phyloP scores from a whole-genome alignment of 2,888 invertebrate genomes.

The Petrophora chlorosata region DNA sequence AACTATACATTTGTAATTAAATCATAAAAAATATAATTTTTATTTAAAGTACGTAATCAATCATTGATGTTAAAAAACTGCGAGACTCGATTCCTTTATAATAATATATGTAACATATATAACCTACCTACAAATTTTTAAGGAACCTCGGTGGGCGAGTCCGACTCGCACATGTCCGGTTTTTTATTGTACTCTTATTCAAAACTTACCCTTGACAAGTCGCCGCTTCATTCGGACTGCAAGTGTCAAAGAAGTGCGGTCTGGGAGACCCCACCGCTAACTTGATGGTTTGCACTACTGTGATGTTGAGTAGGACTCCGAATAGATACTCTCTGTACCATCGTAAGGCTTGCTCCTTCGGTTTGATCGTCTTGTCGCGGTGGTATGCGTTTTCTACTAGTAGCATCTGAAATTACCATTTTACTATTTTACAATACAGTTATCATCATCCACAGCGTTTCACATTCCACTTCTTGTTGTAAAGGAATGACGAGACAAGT shows the following conservation, averaged over 20 bases:
- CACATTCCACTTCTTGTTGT: too few species aligned
- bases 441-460: not conserved
- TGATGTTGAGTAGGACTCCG: slow-evolving; percentile 83
- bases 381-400: slow-evolving; percentile 59
- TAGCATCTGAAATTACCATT: slow-evolving; percentile 58
- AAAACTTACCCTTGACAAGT: slow-evolving; percentile 80
- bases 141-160: too few species aligned
- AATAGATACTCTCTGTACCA: slow-evolving; percentile 86
- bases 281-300: slow-evolving; percentile 84
- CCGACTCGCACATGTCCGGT: too few species aligned
- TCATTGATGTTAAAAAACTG: too few species aligned
- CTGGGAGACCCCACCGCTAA: slow-evolving; percentile 87
- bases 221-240: slow-evolving; percentile 85
- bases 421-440: not conserved
- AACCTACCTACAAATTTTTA: too few species aligned
- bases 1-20: too few species aligned
- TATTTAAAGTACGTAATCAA: too few species aligned
- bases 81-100: too few species aligned
- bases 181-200: not conserved
- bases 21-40: too few species aligned
- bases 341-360: slow-evolving; percentile 57
- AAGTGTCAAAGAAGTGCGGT: slow-evolving; percentile 91
- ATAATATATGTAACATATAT: too few species aligned
- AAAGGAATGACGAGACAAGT: too few species aligned
- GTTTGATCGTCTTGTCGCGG: slow-evolving; percentile 46